Conservation (phyloP, 2,888 invertebrate genomes). For the Pristionchus arcanus region DNA sequence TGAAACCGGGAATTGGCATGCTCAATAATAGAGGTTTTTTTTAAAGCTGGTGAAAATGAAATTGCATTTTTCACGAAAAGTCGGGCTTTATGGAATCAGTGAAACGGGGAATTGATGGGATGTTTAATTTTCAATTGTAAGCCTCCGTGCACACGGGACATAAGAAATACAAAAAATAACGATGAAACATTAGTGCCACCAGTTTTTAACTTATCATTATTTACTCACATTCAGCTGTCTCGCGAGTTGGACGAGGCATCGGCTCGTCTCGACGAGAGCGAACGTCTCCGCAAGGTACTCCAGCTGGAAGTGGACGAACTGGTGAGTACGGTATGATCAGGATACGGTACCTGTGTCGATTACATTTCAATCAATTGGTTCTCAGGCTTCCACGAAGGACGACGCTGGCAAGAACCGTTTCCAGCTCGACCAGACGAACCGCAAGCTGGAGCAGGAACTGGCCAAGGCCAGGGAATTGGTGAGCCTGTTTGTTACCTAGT, state of each 20-base stretch:
- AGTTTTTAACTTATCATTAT: no score
- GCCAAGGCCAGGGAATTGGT: conserved; percentile 84
- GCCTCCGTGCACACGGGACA: no score
- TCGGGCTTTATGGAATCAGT: not conserved
- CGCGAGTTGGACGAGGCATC: conserved; percentile 83
- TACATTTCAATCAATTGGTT: not conserved
- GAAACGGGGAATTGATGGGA: not conserved
- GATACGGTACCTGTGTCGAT: not conserved
- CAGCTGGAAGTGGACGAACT: conserved; percentile 82
- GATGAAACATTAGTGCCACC: no score
- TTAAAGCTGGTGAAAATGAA: no score
- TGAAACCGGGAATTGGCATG: not conserved
- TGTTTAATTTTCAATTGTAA: no score
- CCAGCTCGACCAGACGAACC: conserved; percentile 96
- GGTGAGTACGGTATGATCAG: conserved; percentile 55
- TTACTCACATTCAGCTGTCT: conserved; percentile 82
- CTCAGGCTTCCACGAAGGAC: conserved; percentile 93
- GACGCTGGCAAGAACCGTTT: conserved; percentile 98
- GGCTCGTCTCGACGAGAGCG: conserved; percentile 90
- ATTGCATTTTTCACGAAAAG: no score
- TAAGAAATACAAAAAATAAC: no score
- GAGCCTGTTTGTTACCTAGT: conserved; percentile 81
- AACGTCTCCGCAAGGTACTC: conserved; percentile 94
- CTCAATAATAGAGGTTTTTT: no score
- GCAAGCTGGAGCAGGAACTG: conserved; percentile 87